A percentile compares a stretch with the other conserved stretches of the same genome.
Conservation (phyloP, 2,113 vertebrate genomes). For the Axis porcinus region DNA sequence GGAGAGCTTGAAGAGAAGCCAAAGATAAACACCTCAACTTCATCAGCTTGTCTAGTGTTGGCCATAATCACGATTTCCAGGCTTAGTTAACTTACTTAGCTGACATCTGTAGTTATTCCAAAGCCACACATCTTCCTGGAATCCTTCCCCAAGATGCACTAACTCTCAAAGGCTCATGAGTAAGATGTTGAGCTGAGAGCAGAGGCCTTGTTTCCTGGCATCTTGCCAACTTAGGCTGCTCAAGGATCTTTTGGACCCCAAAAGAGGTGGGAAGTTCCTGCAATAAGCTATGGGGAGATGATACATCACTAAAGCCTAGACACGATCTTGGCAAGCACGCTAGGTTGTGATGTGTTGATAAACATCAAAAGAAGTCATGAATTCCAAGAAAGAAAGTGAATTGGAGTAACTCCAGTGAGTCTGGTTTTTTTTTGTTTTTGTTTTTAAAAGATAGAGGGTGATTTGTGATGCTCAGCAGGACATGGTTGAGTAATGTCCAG, state of each 20-base stretch:
- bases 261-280: not conserved
- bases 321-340: slow-evolving; percentile 42
- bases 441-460: slow-evolving; percentile 11
- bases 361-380: slow-evolving; percentile 55
- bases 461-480: slow-evolving; percentile 41
- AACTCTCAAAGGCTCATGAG: slow-evolving; percentile 26
- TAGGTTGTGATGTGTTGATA: slow-evolving; percentile 43
- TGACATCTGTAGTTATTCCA: slow-evolving; percentile 19
- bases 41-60: slow-evolving; percentile 27
- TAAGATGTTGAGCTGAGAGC: slow-evolving; percentile 27
- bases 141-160: not conserved
- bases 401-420: slow-evolving; percentile 35
- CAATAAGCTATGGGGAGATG: not conserved
- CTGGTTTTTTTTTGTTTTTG: not conserved
- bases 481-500: not conserved
- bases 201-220: not conserved
- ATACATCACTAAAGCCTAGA: slow-evolving; percentile 39
- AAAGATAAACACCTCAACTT: not conserved
- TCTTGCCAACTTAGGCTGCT: not conserved
- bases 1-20: slow-evolving; percentile 5
- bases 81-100: slow-evolving; percentile 17
- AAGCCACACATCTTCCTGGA: slow-evolving; percentile 52
- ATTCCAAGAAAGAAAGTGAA: slow-evolving; percentile 51
- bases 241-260: not conserved
- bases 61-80: not conserved